Evolutionary conservation across 2,113 vertebrate species (phyloP), one percentile per base, ranked within the genome.

Genomic region (Noturus placidus): DNA sequence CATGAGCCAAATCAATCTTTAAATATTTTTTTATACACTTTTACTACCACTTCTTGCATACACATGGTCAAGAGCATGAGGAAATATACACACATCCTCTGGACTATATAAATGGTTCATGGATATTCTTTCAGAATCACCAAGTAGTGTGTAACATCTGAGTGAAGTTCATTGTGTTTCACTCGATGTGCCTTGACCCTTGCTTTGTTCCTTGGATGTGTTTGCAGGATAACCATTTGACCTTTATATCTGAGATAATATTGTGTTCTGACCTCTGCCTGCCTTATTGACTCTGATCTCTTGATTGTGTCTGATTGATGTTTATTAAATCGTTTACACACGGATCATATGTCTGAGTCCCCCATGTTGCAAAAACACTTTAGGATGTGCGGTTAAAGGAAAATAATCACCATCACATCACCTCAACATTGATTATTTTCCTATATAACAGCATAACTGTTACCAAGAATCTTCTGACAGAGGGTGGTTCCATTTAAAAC

Each of bases 281-380:
- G 59, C 33, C 79, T 82, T 17, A 35, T 46, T 82, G 82, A 67
- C 59, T 50, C 25, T 50, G 82, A 50, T 50, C 14, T 20, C 7
- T 83, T 65, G 61, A 83, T 83, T 83, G 61, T 83, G 25, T 83
- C 82, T 65, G 61, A 38, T 63, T 6, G 6, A 63, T 25, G 13
- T 46, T 65, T 65, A 46, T 83, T 20, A 65, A 67, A 67, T 20
- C 14, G 30, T 50, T 38, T 67, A 15, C 27, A 67, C 25, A 83
- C n/a, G 35, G 80, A 82, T 82, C 35, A 38, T 13, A 2, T 42
- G 5, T 38, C 57, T 4, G 13, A 63, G 20, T 67, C 25, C n/a
- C 38, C 35, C 22, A 46, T 65, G 22, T 46, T 59, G 33, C 35
- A 54, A 82, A 83, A 65, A 46, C 6, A 27, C 81, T 38, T 59